A percentile compares a stretch with the other conserved stretches of the same genome.
phyloP scores from a whole-genome alignment of 2,888 invertebrate species.

The Neocrepidodera transversa region DNA sequence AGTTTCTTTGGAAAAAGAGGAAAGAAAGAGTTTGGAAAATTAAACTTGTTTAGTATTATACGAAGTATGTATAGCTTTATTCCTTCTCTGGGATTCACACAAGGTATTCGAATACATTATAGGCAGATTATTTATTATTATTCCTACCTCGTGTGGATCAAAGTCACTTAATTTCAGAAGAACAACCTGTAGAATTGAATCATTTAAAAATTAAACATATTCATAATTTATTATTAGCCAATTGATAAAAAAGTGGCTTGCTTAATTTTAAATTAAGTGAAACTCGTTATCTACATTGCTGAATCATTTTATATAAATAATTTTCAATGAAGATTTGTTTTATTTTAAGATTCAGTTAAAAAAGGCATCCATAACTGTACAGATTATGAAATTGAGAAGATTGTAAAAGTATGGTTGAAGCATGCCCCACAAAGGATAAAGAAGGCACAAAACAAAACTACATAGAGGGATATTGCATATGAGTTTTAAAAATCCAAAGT shows the following conservation, averaged over 20 bases:
- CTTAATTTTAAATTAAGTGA: no score
- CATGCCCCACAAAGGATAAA: conserved; percentile 11
- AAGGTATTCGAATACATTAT: no score
- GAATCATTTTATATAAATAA: neutral
- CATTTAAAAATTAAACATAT: no score
- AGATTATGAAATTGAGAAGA: conserved; percentile 14
- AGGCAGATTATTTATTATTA: no score
- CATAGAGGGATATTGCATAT: neutral
- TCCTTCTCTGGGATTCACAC: neutral
- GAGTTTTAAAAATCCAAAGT: neutral
- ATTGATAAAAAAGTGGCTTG: no score
- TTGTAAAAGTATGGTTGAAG: conserved; percentile 18
- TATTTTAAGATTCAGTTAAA: conserved; percentile 8
- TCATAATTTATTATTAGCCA: no score
- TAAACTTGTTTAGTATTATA: conserved; percentile 12
- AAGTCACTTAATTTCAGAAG: no score
- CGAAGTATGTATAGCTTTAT: conserved; percentile 7
- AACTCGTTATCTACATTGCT: no score
- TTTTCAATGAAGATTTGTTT: neutral
- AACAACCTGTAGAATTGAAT: no score
- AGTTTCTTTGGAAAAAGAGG: conserved; percentile 26
- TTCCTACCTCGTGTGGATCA: no score
- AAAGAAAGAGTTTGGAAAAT: conserved; percentile 15
- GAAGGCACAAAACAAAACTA: conserved; percentile 3
- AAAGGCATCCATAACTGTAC: neutral